Conservation (phyloP, 2,888 invertebrate genomes). For the Auanema sp. region DNA sequence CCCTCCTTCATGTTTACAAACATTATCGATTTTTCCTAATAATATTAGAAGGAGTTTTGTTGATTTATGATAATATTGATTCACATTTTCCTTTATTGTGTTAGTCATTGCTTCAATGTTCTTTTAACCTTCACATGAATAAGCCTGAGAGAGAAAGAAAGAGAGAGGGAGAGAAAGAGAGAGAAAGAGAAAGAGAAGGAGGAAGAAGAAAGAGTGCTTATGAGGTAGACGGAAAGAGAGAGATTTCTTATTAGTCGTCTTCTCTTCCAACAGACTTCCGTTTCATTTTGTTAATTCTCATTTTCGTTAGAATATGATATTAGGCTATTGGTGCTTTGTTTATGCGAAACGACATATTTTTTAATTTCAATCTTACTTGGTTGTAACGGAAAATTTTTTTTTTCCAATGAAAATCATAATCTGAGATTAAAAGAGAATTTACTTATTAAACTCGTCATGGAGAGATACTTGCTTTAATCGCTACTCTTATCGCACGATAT, state of each 20-base stretch:
- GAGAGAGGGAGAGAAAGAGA: slow-evolving; percentile 1
- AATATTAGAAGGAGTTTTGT: too few species aligned
- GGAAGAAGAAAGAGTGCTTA: not conserved
- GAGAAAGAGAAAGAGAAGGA: not conserved
- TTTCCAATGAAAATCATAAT: not conserved
- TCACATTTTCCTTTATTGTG: too few species aligned
- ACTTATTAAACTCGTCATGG: not conserved
- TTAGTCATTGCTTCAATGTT: too few species aligned
- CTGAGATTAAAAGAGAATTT: not conserved
- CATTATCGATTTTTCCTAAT: too few species aligned
- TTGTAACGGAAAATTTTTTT: not conserved
- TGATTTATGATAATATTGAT: too few species aligned
- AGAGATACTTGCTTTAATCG: not conserved
- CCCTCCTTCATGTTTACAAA: too few species aligned
- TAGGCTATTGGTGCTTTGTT: too few species aligned
- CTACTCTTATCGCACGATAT: too few species aligned
- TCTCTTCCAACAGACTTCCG: too few species aligned
- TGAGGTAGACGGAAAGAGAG: not conserved
- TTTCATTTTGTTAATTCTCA: too few species aligned
- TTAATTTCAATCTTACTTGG: not conserved
- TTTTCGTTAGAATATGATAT: too few species aligned
- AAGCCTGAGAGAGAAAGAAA: not conserved
- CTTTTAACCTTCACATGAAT: too few species aligned
- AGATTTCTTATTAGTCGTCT: not conserved
- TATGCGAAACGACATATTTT: not conserved